Conservation (phyloP, 2,888 invertebrate species). For the Dryadula phaetusa region DNA sequence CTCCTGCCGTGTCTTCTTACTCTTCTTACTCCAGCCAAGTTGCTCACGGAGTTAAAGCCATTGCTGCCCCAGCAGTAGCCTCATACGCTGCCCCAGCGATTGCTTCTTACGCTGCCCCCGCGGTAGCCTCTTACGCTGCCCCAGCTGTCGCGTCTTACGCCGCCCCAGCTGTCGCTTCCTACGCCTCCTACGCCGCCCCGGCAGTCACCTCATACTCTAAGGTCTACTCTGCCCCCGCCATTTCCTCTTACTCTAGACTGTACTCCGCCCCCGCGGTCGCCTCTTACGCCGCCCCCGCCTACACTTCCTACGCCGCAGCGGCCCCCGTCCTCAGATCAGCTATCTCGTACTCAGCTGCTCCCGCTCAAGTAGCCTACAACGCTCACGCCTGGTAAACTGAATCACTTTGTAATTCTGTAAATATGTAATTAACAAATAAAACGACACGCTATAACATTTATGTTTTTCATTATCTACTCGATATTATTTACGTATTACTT, state of each 20-base stretch:
- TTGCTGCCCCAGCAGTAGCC: slow-evolving; percentile 32
- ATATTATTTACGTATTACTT: neutral
- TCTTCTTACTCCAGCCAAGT: slow-evolving; percentile 49
- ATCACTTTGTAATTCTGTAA: slow-evolving; percentile 36
- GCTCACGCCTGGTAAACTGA: slow-evolving; percentile 86
- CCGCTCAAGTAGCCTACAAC: slow-evolving; percentile 74
- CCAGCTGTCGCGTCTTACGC: slow-evolving; percentile 54
- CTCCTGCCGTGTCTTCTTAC: slow-evolving; percentile 38
- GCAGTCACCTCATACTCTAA: slow-evolving; percentile 52
- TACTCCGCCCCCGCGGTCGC: slow-evolving; percentile 49
- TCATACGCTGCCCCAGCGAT: slow-evolving; percentile 38
- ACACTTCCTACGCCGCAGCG: slow-evolving; percentile 58
- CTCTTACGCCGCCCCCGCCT: slow-evolving; percentile 52
- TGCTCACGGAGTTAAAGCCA: slow-evolving; percentile 46
- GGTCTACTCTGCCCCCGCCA: slow-evolving; percentile 56
- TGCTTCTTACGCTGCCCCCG: slow-evolving; percentile 31
- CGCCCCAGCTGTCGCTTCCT: slow-evolving; percentile 58
- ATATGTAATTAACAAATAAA: slow-evolving; percentile 39
- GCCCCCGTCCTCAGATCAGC: slow-evolving; percentile 71
- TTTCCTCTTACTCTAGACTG: slow-evolving; percentile 50
- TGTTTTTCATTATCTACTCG: neutral
- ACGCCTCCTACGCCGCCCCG: slow-evolving; percentile 77
- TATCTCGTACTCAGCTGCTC: slow-evolving; percentile 80
- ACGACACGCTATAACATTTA: slow-evolving; percentile 29
- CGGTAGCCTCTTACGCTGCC: slow-evolving; percentile 44